Evolutionary conservation across 2,888 invertebrate species (phyloP).

Genomic region (Blomia tropicalis): DNA sequence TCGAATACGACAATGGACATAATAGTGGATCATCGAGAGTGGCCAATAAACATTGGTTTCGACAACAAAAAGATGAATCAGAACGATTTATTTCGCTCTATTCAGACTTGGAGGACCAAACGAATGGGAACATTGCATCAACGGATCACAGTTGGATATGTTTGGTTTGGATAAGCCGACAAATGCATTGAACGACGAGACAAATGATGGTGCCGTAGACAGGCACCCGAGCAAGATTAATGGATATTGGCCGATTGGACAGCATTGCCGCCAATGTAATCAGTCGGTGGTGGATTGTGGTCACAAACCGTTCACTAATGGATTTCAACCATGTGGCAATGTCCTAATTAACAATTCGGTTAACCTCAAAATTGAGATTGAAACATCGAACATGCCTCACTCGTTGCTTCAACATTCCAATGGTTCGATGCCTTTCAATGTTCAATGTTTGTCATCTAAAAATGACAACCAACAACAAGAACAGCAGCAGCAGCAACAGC

Average conservation of each 20-base stretch:
- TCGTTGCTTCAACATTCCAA: background rate
- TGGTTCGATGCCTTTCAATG: slow-evolving; percentile 1
- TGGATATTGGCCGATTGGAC: background rate
- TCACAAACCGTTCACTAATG: background rate
- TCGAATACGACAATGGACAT: background rate
- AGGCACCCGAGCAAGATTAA: slow-evolving; percentile 2
- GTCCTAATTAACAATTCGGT: slow-evolving; percentile 21
- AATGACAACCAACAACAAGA: background rate
- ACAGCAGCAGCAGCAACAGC: background rate
- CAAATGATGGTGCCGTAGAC: background rate
- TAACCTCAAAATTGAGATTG: slow-evolving; percentile 25
- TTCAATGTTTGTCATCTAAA: background rate
- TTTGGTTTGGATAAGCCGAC: background rate
- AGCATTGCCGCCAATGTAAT: background rate
- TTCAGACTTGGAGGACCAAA: background rate
- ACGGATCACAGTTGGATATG: background rate
- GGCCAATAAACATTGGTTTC: background rate
- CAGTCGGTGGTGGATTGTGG: background rate
- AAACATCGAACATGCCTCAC: background rate
- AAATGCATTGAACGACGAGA: background rate
- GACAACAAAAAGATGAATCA: background rate
- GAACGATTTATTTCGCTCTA: background rate
- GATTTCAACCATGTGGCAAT: slow-evolving; percentile 5
- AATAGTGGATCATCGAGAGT: background rate
- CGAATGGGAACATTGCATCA: background rate